Base-by-base conservation (phyloP, 2,888 invertebrate species). In the Drosophila seclusa region DNA sequence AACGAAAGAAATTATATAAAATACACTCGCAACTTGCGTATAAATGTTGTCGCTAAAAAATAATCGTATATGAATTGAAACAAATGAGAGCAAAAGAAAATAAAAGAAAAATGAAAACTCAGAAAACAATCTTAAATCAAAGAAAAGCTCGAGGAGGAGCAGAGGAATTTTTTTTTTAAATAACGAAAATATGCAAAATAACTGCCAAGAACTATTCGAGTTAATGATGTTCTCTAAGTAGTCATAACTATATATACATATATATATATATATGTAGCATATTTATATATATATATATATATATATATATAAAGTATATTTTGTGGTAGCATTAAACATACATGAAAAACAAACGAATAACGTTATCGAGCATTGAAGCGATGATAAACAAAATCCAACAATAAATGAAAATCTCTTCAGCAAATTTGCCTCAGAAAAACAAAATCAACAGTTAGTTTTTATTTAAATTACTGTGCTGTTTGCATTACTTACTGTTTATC, bases 121-220 rank as follows among this genome's bases (percentile, higher is more conserved):
- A 31, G 5, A 10, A 29, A 57, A 21, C 42, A 57, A 42, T 29
- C 40, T 21, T 21, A 64, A 70, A 53, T 57, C 57, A 66, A 80
- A 58, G 53, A 53, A 64, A 63, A 42, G 45, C 31, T 49, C 58
- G 66, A 71, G 50, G 66, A 71, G 50, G 49, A 68, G 66, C 66
- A 70, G 31, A 69, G 10, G 13, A 38, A 16, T 8, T 16, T 45
- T 18, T 82, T 71, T 71, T 67, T 50, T 70, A 70, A 75, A 74
- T 59, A 27, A 27, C 16, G 45, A 75, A 71, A 85, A 87, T 89
- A 86, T 87, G 86, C 86, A 87, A 88, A 89, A 82, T 73, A 92
- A 92, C 91, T 91, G 91, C 92, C 91, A 92, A 90, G 88, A 90
- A 91, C 90, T 88, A 89, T 88, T 90, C 82, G 82, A 83, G 72